Evolutionary conservation across 2,888 invertebrate genomes (phyloP).

Genomic region (Drosophila phalerata): DNA sequence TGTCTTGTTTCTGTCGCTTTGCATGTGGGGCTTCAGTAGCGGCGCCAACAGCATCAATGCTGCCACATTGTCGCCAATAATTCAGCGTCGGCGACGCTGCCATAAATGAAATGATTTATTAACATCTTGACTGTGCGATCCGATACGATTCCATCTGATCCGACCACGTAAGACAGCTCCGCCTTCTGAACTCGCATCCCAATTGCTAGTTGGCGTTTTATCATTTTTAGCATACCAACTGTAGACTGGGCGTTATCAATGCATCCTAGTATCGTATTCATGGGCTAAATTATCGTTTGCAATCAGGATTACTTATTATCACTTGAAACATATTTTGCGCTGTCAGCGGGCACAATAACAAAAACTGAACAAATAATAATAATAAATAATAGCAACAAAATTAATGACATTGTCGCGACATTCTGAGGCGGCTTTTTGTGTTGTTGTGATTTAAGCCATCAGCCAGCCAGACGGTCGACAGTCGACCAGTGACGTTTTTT

Average conservation of each 20-base stretch:
- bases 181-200: background rate
- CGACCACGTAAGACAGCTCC: conserved; percentile 7
- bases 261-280: conserved; percentile 6
- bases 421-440: conserved; percentile 42
- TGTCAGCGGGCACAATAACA: conserved; percentile 31
- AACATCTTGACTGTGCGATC: conserved; percentile 35
- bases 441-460: conserved; percentile 52
- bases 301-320: conserved; percentile 46
- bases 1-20: conserved; percentile 14
- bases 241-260: conserved; percentile 22
- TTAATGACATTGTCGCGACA: conserved; percentile 56
- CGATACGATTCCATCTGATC: conserved; percentile 30
- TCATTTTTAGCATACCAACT: conserved; percentile 10
- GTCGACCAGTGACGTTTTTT: conserved; percentile 28
- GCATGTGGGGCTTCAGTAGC: conserved; percentile 28
- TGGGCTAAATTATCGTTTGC: conserved; percentile 50
- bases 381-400: conserved; percentile 48
- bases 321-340: conserved; percentile 34
- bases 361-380: conserved; percentile 28
- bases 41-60: conserved; percentile 39
- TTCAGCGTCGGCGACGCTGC: conserved; percentile 55
- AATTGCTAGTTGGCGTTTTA: conserved; percentile 11
- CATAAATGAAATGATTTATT: conserved; percentile 76
- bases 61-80: conserved; percentile 80
- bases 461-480: conserved; percentile 16